Evolutionary conservation across 64 coral and sea anemone species (phyloP).

Genomic region (Hydrozoanthus tunicans): DNA sequence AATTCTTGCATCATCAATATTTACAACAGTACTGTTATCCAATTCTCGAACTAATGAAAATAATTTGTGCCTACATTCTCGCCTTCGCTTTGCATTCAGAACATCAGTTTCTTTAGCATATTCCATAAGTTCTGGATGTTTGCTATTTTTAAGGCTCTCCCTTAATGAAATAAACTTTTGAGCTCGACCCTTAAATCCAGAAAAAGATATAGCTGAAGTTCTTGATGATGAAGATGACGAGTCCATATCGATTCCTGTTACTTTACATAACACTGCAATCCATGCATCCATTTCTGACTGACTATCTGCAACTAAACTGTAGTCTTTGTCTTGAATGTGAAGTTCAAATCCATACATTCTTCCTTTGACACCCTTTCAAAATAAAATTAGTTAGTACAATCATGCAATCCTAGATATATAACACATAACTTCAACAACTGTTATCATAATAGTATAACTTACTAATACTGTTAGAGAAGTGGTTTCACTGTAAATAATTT

Average conservation of each 20-base stretch:
- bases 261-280: slow-evolving; percentile 81
- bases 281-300: slow-evolving; percentile 93
- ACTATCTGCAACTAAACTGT: slow-evolving; percentile 89
- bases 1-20: slow-evolving; percentile 81
- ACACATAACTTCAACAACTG: not conserved
- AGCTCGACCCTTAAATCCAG: slow-evolving; percentile 50
- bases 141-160: slow-evolving; percentile 93
- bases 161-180: slow-evolving; percentile 66
- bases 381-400: not conserved
- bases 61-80: slow-evolving; percentile 81
- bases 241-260: slow-evolving; percentile 95
- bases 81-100: slow-evolving; percentile 82
- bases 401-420: not conserved
- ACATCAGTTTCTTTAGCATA: slow-evolving; percentile 96
- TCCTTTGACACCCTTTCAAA: slow-evolving; percentile 79
- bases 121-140: slow-evolving; percentile 93
- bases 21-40: slow-evolving; percentile 83
- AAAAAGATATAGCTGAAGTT: slow-evolving; percentile 29
- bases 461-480: too few species aligned
- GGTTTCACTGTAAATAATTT: too few species aligned
- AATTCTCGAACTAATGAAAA: slow-evolving; percentile 88
- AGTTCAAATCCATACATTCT: slow-evolving; percentile 97
- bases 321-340: slow-evolving; percentile 92
- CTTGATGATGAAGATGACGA: slow-evolving; percentile 43
- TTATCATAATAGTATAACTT: too few species aligned